Evolutionary conservation across 2,797 vertebrate genomes (phyloP).

Genomic region (Poecilia gillii): DNA sequence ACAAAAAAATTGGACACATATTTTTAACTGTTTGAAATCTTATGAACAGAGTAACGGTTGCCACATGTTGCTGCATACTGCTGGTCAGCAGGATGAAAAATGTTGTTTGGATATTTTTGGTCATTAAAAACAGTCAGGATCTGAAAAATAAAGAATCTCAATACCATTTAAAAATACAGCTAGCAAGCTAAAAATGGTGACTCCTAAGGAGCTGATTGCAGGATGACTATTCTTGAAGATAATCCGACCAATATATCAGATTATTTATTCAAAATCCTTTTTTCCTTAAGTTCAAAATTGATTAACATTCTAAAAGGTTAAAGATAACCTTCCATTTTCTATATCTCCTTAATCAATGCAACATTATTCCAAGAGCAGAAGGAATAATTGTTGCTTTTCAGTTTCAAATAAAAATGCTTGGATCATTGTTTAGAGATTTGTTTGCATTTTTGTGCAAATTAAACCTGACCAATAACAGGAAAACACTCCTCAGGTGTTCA

Average conservation of each 20-base stretch:
- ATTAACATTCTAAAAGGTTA: not conserved
- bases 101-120: not conserved
- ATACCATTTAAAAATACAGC: not conserved
- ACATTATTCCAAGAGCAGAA: not conserved
- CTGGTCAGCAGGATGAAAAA: not conserved
- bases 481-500: not conserved
- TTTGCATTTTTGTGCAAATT: not conserved
- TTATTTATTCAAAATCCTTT: not conserved
- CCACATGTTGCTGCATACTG: not conserved
- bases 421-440: not conserved
- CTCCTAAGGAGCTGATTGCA: not conserved
- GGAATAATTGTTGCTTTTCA: not conserved
- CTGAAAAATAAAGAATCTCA: not conserved
- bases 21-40: not conserved
- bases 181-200: not conserved
- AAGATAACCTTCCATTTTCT: not conserved
- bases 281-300: not conserved
- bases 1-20: not conserved
- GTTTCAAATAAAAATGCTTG: not conserved
- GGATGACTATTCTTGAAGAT: not conserved
- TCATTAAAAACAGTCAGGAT: not conserved
- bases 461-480: not conserved
- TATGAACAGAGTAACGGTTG: not conserved
- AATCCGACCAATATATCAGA: not conserved
- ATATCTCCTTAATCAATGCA: not conserved